Percentiles rank a stretch among this genome's conserved stretches.
Evolutionary conservation across 2,888 invertebrate genomes (phyloP).

Genomic region (Synergus itoensis): DNA sequence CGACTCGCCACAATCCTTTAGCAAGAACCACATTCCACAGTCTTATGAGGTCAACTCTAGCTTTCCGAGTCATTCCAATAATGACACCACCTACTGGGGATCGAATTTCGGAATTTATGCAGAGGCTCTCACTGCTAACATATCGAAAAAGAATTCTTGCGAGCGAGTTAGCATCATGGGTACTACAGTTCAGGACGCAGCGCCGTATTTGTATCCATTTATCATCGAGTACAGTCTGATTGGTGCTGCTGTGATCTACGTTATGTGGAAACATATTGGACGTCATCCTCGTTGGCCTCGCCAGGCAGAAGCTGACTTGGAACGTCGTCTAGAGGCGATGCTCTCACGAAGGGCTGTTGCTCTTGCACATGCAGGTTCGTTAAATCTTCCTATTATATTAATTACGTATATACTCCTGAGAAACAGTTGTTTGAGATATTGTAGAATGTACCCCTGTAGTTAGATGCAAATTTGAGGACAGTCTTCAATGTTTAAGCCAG

Average conservation of each 20-base stretch:
- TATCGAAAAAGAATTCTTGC: conserved; percentile 80
- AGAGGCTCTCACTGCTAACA: conserved; percentile 72
- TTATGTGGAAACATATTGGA: conserved; percentile 98
- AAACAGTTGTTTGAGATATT: background rate
- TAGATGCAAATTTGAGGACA: background rate
- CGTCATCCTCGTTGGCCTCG: conserved; percentile 89
- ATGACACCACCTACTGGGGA: conserved; percentile 64
- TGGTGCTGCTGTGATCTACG: conserved; percentile 96
- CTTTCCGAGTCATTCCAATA: conserved; percentile 73
- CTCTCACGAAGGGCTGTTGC: conserved; percentile 92
- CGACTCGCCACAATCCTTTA: conserved; percentile 63
- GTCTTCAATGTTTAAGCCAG: background rate
- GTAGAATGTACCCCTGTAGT: background rate
- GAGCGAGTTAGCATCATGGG: conserved; percentile 95
- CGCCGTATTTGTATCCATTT: conserved; percentile 97
- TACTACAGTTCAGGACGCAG: conserved; percentile 93
- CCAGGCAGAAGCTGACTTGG: conserved; percentile 89
- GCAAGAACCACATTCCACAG: conserved; percentile 66
- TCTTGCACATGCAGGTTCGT: conserved; percentile 87
- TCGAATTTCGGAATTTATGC: conserved; percentile 70
- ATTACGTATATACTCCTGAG: background rate
- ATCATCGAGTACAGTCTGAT: conserved; percentile 97
- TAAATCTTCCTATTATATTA: background rate
- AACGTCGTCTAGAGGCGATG: conserved; percentile 93
- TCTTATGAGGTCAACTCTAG: conserved; percentile 76